Base-by-base conservation (phyloP, 2,888 invertebrate genomes). In the Metallyticus violacea region DNA sequence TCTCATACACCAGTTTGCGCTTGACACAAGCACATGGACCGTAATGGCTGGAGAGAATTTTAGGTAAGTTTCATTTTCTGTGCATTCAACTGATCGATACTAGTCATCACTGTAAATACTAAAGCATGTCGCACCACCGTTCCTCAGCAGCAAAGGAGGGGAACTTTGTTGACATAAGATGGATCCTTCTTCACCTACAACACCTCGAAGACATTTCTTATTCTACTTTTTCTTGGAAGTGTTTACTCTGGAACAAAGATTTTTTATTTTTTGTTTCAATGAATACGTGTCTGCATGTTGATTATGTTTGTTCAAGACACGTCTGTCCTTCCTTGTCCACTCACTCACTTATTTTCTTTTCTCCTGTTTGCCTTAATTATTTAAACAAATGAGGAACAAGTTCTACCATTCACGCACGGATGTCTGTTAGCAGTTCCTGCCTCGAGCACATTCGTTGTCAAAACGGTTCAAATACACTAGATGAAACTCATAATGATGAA, bases 321-420 rank as follows among this genome's bases (percentile, higher is more conserved):
- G 40, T 79, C 79, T 28, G 27, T 79, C 79, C 26, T 28, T 79
- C 28, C n/a, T n/a, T n/a, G n/a, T n/a, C 1, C 40, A 62, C 40
- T 62, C n/a, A n/a, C n/a, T 62, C 40, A 1, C 15, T 62, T 15
- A 4, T 9, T 15, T 62, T 6, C 6, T 62, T 62, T 62, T 22
- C 40, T 81, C 4, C 15, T 29, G 28, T 25, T 81, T 81, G 40
- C 28, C 29, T 25, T 25, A 81, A 40, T 81, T 29, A 81, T 40
- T 81, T 81, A 81, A 81, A 25, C 81, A 81, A 81, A 29, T 81
- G 81, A 28, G 29, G 40, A 81, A 81, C 29, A 81, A 81, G 81
- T 81, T 25, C 30, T 27, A 27, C 79, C 27, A 27, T 79, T 79
- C 79, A 79, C 79, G 28, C 28, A 79, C 27, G 22, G 79, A 26